phyloP scores from a whole-genome alignment of 2,113 vertebrate species.

The Nymphicus hollandicus region DNA sequence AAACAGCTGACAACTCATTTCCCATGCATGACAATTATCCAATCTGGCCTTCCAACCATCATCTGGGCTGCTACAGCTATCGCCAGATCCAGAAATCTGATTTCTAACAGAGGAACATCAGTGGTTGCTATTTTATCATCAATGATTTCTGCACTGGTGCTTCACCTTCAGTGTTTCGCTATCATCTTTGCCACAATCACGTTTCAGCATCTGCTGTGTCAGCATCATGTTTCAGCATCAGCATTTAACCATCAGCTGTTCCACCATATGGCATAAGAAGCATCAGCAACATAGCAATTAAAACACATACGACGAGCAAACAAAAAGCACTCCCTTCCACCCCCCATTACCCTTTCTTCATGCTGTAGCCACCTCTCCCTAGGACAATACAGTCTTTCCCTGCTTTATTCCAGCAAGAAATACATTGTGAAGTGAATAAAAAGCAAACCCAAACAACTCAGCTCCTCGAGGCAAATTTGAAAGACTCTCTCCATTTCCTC shows the following conservation, averaged over 20 bases:
- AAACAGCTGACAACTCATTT: background rate
- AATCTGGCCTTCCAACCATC: background rate
- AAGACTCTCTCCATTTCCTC: background rate
- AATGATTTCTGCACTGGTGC: background rate
- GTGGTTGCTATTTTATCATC: background rate
- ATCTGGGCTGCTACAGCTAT: background rate
- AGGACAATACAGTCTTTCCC: background rate
- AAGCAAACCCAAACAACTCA: background rate
- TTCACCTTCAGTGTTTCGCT: slow-evolving; percentile 60
- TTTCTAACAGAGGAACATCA: background rate
- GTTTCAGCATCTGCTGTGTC: slow-evolving; percentile 63
- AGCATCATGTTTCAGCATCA: slow-evolving; percentile 63
- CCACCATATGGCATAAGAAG: slow-evolving; percentile 62
- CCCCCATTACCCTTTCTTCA: background rate
- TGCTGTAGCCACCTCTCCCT: background rate
- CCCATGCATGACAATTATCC: background rate
- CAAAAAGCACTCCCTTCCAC: background rate
- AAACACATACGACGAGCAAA: background rate
- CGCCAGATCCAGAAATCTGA: background rate
- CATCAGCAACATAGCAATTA: slow-evolving; percentile 25
- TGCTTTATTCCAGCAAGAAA: background rate
- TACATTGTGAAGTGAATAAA: background rate
- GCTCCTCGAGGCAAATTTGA: background rate
- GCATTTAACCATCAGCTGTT: slow-evolving; percentile 71
- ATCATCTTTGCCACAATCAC: slow-evolving; percentile 43